Percentiles rank a stretch among this genome's conserved stretches.
Evolutionary conservation across 1,140 invertebrate genomes (phyloP).

Genomic region (Drosophila hydei): DNA sequence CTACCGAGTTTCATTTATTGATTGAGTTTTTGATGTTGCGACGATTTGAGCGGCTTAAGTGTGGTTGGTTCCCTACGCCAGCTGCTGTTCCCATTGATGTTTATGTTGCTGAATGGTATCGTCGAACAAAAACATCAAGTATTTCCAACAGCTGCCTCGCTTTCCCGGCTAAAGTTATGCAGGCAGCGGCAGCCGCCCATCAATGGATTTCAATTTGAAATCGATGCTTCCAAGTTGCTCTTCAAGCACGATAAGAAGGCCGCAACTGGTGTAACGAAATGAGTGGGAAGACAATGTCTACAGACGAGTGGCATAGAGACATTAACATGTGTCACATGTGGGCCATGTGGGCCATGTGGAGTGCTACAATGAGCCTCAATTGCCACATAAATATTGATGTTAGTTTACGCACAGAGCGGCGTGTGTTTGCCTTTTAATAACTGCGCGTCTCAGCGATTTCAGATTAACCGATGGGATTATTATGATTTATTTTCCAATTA

Average conservation of each 20-base stretch:
- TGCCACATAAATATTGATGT: constrained; percentile 71
- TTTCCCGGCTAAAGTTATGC: constrained; percentile 32
- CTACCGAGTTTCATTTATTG: constrained; percentile 38
- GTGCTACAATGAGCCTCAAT: constrained; percentile 56
- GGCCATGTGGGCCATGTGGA: constrained; percentile 22
- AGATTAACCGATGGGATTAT: constrained; percentile 26
- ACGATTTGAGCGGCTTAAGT: constrained; percentile 59
- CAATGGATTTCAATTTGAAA: constrained; percentile 53
- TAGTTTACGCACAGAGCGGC: constrained; percentile 6
- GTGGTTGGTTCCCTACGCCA: constrained; percentile 30
- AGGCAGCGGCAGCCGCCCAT: constrained; percentile 20
- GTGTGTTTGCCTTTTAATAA: constrained; percentile 1
- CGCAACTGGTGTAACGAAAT: no score
- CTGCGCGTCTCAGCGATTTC: constrained; percentile 2
- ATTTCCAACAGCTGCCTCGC: constrained; percentile 17
- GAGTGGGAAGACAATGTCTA: constrained; percentile 10
- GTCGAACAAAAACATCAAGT: constrained; percentile 9
- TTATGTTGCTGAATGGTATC: constrained; percentile 57
- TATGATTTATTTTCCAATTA: constrained; percentile 35
- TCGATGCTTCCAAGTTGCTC: constrained; percentile 51
- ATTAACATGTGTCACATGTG: constrained; percentile 59
- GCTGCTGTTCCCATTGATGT: constrained; percentile 37
- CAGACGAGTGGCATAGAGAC: constrained; percentile 25
- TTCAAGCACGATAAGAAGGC: constrained; percentile 56
- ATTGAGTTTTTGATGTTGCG: constrained; percentile 53